Conservation (phyloP, 2,113 vertebrate species). For the Sander lucioperca region DNA sequence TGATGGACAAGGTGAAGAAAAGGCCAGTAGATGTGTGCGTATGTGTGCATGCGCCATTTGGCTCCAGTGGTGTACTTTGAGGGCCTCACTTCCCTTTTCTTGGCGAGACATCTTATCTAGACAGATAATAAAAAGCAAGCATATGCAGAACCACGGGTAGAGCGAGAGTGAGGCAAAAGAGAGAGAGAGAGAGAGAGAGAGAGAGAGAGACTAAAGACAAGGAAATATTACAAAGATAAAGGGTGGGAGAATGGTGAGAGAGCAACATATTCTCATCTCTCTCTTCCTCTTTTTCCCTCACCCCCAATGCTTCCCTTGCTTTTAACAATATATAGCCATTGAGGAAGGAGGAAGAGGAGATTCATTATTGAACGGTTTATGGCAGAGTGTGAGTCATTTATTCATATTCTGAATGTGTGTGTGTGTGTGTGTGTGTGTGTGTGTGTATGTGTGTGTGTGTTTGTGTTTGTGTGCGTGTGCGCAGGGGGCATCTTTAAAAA, state of each 20-base stretch:
- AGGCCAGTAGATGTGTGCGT: conserved; percentile 21
- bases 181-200: not conserved
- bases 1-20: conserved; percentile 58
- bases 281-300: not conserved
- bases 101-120: conserved; percentile 29
- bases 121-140: conserved; percentile 26
- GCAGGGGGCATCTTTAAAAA: too few species aligned
- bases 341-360: conserved; percentile 63
- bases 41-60: conserved; percentile 41
- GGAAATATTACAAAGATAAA: conserved; percentile 33
- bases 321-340: conserved; percentile 68
- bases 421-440: not conserved
- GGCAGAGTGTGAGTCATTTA: conserved; percentile 60
- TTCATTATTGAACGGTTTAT: conserved; percentile 76
- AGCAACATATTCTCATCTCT: conserved; percentile 11
- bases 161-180: conserved; percentile 12
- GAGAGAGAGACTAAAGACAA: conserved; percentile 5
- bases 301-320: conserved; percentile 31
- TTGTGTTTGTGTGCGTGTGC: too few species aligned
- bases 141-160: conserved; percentile 14
- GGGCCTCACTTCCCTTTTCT: conserved; percentile 41
- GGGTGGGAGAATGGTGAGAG: conserved; percentile 8
- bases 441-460: not conserved
- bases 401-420: conserved; percentile 30
- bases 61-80: conserved; percentile 25